Conservation (phyloP, 2,888 invertebrate species). For the Eucriotettix oculatus region DNA sequence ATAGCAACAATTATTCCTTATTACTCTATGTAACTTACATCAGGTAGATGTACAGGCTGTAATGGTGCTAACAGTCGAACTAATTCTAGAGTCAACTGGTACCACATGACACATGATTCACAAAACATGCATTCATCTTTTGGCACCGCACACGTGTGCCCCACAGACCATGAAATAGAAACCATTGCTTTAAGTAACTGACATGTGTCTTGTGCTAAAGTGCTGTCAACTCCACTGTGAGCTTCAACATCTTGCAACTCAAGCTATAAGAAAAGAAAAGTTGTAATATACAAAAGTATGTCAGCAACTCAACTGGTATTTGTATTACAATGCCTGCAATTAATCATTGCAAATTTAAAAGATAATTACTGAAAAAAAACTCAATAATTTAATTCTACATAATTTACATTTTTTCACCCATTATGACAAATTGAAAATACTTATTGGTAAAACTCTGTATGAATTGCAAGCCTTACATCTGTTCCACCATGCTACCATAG, state of each 20-base stretch:
- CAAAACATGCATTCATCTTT: constrained; percentile 72
- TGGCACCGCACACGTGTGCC: constrained; percentile 29
- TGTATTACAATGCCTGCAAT: too few species aligned
- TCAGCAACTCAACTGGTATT: neutral
- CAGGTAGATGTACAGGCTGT: constrained; percentile 54
- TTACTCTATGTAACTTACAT: constrained; percentile 35
- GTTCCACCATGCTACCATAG: too few species aligned
- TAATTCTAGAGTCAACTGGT: constrained; percentile 69
- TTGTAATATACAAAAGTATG: neutral
- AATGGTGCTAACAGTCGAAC: constrained; percentile 65
- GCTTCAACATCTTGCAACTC: constrained; percentile 71
- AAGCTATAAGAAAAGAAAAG: constrained; percentile 35
- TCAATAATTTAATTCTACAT: too few species aligned
- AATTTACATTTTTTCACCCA: too few species aligned
- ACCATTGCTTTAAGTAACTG: constrained; percentile 61
- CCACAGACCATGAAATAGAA: constrained; percentile 48
- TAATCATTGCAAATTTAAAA: too few species aligned
- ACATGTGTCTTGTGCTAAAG: constrained; percentile 55
- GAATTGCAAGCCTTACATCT: too few species aligned
- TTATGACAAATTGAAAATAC: too few species aligned
- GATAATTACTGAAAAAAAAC: too few species aligned
- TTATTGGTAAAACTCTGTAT: too few species aligned
- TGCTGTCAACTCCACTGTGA: constrained; percentile 61
- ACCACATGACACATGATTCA: constrained; percentile 87
- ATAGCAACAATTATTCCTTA: too few species aligned